Base-by-base conservation (phyloP, 2,113 vertebrate species). In the Nothocercus julius region DNA sequence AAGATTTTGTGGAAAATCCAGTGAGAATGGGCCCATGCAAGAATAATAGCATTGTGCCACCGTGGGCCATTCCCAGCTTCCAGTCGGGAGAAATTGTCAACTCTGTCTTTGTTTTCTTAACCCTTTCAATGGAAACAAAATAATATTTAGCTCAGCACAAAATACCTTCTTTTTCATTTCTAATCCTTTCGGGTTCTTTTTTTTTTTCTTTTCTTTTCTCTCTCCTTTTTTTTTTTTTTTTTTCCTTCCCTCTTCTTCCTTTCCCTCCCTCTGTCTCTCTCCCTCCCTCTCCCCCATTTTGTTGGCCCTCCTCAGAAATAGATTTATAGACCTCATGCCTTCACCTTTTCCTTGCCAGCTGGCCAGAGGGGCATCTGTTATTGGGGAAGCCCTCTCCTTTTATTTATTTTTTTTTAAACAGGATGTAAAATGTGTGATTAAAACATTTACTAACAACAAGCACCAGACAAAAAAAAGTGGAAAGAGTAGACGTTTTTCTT, bases 1-100 rank as follows among this genome's bases (percentile, higher is more conserved):
- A 98, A 98, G 97, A 97, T 98, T 98, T 98, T 98, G 97, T 98
- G 97, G 97, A 98, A 98, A 98, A 98, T 98, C 97, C 97, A 97
- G 91, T 97, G 97, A 98, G 98, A 98, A 98, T 97, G 96, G 97
- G 93, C 89, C 94, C 95, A 92, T 94, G 95, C 97, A 96, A 98
- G 95, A 98, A 97, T 97, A 98, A 98, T 97, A 95, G 95, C 93
- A 97, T 98, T 98, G 98, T 98, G 96, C 92, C 85, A 82, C 95
- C 20, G 79, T 96, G 95, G 95, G 96, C 97, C 84, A 96, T 98
- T 98, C 98, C 97, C 97, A 97, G 97, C 97, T 97, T 96, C 97
- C 96, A 96, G 97, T 97, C 74, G 96, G 94, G 90, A 94, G 96
- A 97, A 97, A 98, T 94, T 97, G 97, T 97, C 97, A 97, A 95